Conservation (phyloP, 1,140 invertebrate species). For the Conus betulinus region DNA sequence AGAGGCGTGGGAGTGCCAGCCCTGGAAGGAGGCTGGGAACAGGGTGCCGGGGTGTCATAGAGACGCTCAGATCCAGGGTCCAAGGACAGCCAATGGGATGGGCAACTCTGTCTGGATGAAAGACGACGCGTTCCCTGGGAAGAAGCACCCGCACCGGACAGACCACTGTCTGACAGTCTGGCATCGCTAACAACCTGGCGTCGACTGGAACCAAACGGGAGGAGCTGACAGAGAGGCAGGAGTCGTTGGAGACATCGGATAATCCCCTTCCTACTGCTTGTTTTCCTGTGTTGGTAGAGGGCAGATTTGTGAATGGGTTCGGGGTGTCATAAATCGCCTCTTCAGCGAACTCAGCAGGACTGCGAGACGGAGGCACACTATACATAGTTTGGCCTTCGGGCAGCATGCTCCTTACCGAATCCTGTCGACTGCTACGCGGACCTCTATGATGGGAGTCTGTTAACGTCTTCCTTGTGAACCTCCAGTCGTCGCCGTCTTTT, state of each 20-base stretch:
- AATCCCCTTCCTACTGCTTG: slow-evolving; percentile 59
- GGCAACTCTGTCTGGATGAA: neutral
- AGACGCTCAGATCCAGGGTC: slow-evolving; percentile 59
- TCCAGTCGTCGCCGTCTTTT: slow-evolving; percentile 43
- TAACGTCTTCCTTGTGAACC: slow-evolving; percentile 40
- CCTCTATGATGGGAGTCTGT: neutral
- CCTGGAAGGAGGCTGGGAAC: slow-evolving; percentile 13
- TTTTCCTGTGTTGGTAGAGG: neutral
- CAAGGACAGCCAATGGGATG: slow-evolving; percentile 54
- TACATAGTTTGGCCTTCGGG: slow-evolving; percentile 44
- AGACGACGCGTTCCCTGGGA: slow-evolving; percentile 36
- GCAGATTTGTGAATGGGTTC: slow-evolving; percentile 48
- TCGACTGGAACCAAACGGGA: slow-evolving; percentile 33
- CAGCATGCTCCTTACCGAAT: no score
- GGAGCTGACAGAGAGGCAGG: slow-evolving; percentile 68
- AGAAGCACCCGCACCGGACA: slow-evolving; percentile 76
- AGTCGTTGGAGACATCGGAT: slow-evolving; percentile 73
- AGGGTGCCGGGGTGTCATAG: slow-evolving; percentile 55
- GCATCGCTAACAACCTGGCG: slow-evolving; percentile 45
- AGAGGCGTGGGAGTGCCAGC: neutral
- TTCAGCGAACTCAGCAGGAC: neutral
- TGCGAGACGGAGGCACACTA: slow-evolving; percentile 40
- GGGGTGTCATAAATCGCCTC: neutral
- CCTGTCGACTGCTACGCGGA: no score
- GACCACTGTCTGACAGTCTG: slow-evolving; percentile 73